phyloP scores from a whole-genome alignment of 37 sponge, comb jelly and placozoan genomes.

The Spongilla lacustris region DNA sequence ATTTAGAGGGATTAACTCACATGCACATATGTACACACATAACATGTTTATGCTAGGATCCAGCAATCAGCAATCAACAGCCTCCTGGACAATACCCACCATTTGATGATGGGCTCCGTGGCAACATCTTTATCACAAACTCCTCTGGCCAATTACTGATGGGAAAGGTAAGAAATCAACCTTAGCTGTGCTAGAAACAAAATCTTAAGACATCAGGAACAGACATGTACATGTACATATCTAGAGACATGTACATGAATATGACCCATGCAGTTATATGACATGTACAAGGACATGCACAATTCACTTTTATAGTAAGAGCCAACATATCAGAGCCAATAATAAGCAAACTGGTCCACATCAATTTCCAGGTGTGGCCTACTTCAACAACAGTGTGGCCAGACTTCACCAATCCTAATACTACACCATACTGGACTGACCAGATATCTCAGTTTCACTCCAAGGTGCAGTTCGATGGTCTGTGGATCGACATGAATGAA shows the following conservation, averaged over 20 bases:
- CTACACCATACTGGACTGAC: conserved; percentile 53
- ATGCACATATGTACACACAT: background rate
- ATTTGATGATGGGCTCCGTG: conserved; percentile 53
- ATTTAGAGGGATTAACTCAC: no score
- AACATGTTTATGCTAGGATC: conserved; percentile 54
- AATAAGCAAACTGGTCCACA: no score
- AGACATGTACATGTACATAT: no score
- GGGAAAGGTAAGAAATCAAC: conserved; percentile 45
- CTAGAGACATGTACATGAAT: no score
- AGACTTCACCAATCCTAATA: conserved; percentile 64
- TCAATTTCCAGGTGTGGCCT: conserved; percentile 85
- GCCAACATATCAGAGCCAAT: no score
- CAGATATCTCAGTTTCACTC: conserved; percentile 41
- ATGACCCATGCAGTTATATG: no score
- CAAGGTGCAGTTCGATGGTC: conserved; percentile 70
- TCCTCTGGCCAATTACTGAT: conserved; percentile 45
- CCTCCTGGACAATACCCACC: conserved; percentile 59
- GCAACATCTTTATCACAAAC: conserved; percentile 71
- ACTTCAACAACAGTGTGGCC: conserved; percentile 59
- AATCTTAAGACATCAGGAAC: no score
- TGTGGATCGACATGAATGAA: conserved; percentile 95
- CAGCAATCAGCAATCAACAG: conserved; percentile 67
- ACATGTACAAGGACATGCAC: no score
- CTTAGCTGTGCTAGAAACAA: no score
- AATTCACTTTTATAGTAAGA: no score